Base-by-base conservation (phyloP, 23 tunicate genomes). In the Oikopleura albicans region DNA sequence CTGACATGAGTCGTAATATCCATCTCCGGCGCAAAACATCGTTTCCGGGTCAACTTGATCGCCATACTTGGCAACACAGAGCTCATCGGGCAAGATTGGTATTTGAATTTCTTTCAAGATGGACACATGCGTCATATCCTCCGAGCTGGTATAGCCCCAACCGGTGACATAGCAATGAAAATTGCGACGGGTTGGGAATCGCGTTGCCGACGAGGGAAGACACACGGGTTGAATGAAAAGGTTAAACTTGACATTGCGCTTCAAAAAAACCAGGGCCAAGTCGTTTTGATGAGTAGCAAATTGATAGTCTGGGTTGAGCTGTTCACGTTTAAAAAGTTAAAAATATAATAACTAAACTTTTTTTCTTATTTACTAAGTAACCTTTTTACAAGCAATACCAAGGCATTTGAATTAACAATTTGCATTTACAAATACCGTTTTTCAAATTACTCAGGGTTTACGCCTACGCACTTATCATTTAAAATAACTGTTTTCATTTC, bases 11-110 rank as follows among this genome's bases (percentile, higher is more conserved):
- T 71, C 79, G 28, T 31, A 2, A 4, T 2, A 12, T 2, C 79
- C 79, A 71, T 71, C 79, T 29, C 79, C 79, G 31, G 79, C 79
- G 31, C 79, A 71, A 37, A 71, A 29, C 79, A 71, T 71, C 35
- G 79, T 71, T 29, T 71, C 35, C 31, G 79, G 79, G 35, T 71
- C 79, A 29, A 12, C 28, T 12, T 29, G 79, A 49, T 49, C 22
- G 22, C 59, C 59, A 49, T 49, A 49, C 22, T 49, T 49, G 16
- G 8, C 22, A 8, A 49, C 22, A 49, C 59, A 49, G 22, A 49
- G 22, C 22, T 22, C 22, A 49, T 49, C 63, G 22, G 63, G 22
- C 22, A 49, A 49, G 22, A 49, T 12, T 49, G 63, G 63, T 8
- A 49, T 49, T 49, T 49, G 63, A 49, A 49, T 49, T 49, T 49